Percentiles rank a stretch among this genome's conserved stretches.
Conservation (phyloP, 2,113 vertebrate species). For the Spermophilus dauricus region DNA sequence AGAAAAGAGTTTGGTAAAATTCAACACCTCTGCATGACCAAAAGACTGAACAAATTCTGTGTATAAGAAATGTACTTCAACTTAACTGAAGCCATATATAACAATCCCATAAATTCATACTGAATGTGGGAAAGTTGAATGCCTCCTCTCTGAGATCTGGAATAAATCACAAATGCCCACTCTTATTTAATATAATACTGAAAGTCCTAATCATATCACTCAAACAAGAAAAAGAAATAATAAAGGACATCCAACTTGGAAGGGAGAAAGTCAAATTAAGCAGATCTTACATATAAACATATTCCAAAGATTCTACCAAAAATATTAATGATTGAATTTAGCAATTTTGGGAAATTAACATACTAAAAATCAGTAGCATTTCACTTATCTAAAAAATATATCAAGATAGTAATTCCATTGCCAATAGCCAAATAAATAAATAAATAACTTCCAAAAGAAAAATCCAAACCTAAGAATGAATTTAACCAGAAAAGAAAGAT, state of each 20-base stretch:
- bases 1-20: background rate
- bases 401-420: background rate
- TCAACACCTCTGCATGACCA: background rate
- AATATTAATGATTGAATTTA: background rate
- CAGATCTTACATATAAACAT: no score
- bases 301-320: background rate
- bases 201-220: background rate
- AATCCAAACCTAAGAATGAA: background rate
- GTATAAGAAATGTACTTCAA: background rate
- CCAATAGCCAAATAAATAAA: background rate
- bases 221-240: background rate
- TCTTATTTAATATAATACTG: background rate
- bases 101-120: no score
- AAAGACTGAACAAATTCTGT: background rate
- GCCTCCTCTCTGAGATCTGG: no score
- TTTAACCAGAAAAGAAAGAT: no score
- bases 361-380: no score
- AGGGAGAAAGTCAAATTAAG: background rate
- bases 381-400: background rate
- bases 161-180: background rate
- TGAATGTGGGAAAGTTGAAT: no score
- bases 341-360: no score
- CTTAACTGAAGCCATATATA: no score
- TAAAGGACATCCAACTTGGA: background rate
- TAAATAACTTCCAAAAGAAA: background rate